phyloP scores from a whole-genome alignment of 2,113 vertebrate species.

The Corvus cornix region DNA sequence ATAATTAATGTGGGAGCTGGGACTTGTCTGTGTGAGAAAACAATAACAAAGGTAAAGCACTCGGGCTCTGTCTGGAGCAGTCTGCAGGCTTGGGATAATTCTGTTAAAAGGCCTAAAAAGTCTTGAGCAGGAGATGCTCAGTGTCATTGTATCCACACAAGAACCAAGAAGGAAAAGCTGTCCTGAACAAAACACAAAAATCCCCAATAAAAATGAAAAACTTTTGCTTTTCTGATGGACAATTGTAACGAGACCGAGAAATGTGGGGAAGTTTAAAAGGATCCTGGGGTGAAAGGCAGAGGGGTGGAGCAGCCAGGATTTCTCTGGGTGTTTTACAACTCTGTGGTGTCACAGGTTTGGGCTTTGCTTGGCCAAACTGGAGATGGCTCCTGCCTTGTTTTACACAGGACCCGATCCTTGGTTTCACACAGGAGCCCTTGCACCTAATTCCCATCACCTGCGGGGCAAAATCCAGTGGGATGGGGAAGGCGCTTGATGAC shows the following conservation, averaged over 20 bases:
- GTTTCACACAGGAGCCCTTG: background rate
- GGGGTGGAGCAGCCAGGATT: background rate
- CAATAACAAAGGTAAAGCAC: background rate
- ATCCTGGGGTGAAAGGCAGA: background rate
- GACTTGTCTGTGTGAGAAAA: background rate
- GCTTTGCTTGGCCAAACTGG: background rate
- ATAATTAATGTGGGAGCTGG: slow-evolving; percentile 36
- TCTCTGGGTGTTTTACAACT: background rate
- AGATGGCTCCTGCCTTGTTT: background rate
- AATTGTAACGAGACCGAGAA: background rate
- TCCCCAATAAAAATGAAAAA: fast-evolving
- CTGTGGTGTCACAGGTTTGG: background rate
- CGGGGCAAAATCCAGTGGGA: fast-evolving
- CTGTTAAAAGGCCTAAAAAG: background rate
- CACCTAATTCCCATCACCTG: background rate
- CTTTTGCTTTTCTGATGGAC: background rate
- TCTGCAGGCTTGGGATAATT: background rate
- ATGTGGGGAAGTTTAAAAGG: background rate
- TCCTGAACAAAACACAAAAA: background rate
- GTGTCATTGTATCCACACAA: background rate
- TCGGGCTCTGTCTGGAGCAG: background rate
- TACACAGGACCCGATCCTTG: background rate
- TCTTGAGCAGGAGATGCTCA: background rate
- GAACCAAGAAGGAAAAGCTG: background rate
- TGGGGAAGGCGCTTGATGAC: background rate